phyloP scores from a whole-genome alignment of 2,797 vertebrate species.

The Leucoraja ocellata region DNA sequence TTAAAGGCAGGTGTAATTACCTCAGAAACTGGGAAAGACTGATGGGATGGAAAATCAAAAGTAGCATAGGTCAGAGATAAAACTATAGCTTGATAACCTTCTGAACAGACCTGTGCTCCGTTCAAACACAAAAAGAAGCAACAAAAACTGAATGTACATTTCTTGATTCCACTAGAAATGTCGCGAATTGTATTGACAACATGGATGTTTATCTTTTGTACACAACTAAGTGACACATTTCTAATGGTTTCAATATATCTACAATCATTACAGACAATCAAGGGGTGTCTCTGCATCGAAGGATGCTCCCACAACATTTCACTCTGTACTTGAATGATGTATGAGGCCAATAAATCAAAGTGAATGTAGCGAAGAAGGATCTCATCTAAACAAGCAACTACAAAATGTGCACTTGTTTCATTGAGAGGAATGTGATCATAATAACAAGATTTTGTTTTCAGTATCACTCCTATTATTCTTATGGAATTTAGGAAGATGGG shows the following conservation, averaged over 20 bases:
- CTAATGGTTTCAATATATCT: neutral
- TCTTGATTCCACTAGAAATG: neutral
- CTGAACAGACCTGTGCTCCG: neutral
- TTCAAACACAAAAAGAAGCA: neutral
- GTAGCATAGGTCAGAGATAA: neutral
- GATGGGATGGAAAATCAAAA: neutral
- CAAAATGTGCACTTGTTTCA: neutral
- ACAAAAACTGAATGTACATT: neutral
- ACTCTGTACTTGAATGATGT: neutral
- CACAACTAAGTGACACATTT: neutral
- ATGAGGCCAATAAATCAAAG: neutral
- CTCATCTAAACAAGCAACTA: neutral
- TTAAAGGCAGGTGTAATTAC: too few relatives aligned
- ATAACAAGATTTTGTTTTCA: neutral
- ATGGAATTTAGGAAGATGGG: neutral
- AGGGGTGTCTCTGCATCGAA: neutral
- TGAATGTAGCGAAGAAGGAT: neutral
- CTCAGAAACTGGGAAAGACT: too few relatives aligned
- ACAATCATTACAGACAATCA: neutral
- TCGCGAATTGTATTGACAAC: neutral
- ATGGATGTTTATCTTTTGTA: neutral
- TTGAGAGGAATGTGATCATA: neutral
- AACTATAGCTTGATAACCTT: neutral
- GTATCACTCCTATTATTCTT: neutral
- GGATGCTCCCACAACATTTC: neutral